Percentiles rank a stretch among this genome's conserved stretches.
Conservation (phyloP, 2,888 invertebrate species). For the Neuroscelio doddi region DNA sequence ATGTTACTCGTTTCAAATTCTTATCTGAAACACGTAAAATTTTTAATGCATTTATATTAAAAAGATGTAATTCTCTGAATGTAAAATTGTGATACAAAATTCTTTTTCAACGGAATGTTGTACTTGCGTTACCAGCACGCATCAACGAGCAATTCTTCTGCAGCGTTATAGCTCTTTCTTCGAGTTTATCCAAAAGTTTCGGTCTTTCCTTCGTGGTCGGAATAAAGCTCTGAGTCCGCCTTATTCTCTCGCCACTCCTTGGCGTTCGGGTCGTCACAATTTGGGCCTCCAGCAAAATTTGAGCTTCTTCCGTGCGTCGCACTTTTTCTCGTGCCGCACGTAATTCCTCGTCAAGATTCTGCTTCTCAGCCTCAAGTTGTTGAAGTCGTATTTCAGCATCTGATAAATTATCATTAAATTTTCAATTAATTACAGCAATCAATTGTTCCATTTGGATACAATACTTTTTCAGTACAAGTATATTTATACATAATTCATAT, state of each 20-base stretch:
- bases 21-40: too few relatives aligned
- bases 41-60: too few relatives aligned
- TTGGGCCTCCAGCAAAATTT: slow-evolving; percentile 76
- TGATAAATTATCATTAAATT: slow-evolving; percentile 71
- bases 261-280: slow-evolving; percentile 74
- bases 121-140: slow-evolving; percentile 16
- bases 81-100: too few relatives aligned
- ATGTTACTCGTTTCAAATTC: too few relatives aligned
- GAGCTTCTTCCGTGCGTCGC: slow-evolving; percentile 78
- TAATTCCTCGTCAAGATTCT: slow-evolving; percentile 80
- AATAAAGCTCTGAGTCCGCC: slow-evolving; percentile 81
- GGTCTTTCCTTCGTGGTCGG: slow-evolving; percentile 76
- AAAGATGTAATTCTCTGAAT: too few relatives aligned
- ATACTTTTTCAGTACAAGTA: not conserved
- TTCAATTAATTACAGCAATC: too few relatives aligned
- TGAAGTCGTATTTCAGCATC: slow-evolving; percentile 82
- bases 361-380: slow-evolving; percentile 82
- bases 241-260: slow-evolving; percentile 76
- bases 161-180: slow-evolving; percentile 44
- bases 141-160: slow-evolving; percentile 51
- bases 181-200: slow-evolving; percentile 33
- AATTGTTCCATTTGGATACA: too few relatives aligned
- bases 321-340: slow-evolving; percentile 81
- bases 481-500: not conserved
- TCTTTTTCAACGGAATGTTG: too few relatives aligned